phyloP scores from a whole-genome alignment of 2,797 vertebrate species.

The Arctocebus calabarensis region DNA sequence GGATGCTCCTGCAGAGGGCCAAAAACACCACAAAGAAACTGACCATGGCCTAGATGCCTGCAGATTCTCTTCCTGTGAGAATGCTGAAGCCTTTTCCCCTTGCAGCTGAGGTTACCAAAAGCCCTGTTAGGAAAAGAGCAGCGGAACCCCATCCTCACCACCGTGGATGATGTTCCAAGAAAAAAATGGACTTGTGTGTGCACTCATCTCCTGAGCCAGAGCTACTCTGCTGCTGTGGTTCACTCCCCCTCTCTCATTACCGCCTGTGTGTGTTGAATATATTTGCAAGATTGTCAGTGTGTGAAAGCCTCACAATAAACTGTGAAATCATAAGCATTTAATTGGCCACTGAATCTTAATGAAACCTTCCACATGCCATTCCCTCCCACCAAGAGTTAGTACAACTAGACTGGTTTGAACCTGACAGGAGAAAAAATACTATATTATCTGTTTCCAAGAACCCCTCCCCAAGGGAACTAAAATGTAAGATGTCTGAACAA shows the following conservation, averaged over 20 bases:
- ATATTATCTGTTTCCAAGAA: neutral
- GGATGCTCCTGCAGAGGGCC: neutral
- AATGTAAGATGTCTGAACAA: neutral
- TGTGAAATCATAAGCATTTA: neutral
- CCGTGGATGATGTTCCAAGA: neutral
- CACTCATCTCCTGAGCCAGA: neutral
- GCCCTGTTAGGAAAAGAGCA: neutral
- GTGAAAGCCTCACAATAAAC: neutral
- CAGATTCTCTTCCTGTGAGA: neutral
- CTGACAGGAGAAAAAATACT: neutral
- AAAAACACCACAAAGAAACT: neutral
- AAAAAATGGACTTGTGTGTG: neutral
- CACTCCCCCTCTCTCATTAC: neutral
- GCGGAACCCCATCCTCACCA: neutral
- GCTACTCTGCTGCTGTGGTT: neutral
- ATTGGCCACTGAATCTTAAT: neutral
- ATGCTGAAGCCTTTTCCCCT: neutral
- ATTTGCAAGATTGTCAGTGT: neutral
- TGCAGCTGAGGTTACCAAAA: neutral
- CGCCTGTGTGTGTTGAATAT: neutral
- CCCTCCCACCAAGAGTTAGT: neutral
- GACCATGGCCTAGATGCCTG: neutral
- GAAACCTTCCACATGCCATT: neutral
- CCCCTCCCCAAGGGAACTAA: neutral
- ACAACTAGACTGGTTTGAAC: neutral